Evolutionary conservation across 2,113 vertebrate species (phyloP).

Genomic region (Meleagris gallopavo): DNA sequence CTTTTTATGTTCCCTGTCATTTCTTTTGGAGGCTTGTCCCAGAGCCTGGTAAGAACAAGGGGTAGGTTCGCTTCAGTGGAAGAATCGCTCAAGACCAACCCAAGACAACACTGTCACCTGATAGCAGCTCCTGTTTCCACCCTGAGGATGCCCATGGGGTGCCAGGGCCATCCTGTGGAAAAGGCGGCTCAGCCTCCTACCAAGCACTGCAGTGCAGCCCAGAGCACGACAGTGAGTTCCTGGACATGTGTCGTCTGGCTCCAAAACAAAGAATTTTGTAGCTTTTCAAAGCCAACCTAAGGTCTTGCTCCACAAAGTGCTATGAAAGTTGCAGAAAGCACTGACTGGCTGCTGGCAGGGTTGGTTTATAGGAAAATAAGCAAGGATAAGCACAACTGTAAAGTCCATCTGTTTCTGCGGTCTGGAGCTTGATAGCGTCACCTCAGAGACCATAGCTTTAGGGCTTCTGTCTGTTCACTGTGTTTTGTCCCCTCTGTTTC

Average conservation of each 20-base stretch:
- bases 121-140: neutral
- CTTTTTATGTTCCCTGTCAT: neutral
- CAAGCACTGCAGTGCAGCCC: neutral
- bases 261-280: constrained; percentile 61
- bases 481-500: neutral
- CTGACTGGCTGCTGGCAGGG: constrained; percentile 61
- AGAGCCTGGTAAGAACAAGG: neutral
- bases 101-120: fast-evolving
- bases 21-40: neutral
- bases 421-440: neutral
- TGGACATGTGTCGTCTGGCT: constrained; percentile 69
- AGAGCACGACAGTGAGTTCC: constrained; percentile 60
- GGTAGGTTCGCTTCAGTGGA: neutral
- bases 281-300: constrained; percentile 46
- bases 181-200: constrained; percentile 38
- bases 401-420: constrained; percentile 61
- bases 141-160: neutral
- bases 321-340: constrained; percentile 62
- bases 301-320: constrained; percentile 63
- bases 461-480: neutral
- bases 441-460: neutral
- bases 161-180: fast-evolving
- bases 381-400: constrained; percentile 19
- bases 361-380: constrained; percentile 68
- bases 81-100: fast-evolving